These are phyloP conservation scores for Agrochola circellaris DNA, from an alignment of 2,888 invertebrate species.

Conservation along the genomic window DNA sequence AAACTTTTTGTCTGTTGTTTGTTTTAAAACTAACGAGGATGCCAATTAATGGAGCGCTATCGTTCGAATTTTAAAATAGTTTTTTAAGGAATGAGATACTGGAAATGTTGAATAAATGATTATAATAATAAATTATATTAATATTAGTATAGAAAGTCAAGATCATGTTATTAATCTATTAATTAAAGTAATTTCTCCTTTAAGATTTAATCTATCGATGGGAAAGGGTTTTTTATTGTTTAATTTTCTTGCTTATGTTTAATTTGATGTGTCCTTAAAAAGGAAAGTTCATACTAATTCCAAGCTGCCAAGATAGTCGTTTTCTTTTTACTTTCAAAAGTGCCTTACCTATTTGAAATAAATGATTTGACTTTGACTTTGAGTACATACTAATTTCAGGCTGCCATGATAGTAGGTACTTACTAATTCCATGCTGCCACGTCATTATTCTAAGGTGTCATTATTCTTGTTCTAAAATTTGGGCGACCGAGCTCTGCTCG, in stretches of 20 bases:
- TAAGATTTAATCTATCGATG: conserved; percentile 90
- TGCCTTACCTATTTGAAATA: too few relatives aligned
- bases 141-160: conserved; percentile 86
- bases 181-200: conserved; percentile 92
- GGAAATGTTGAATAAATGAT: conserved; percentile 90
- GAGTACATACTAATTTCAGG: too few relatives aligned
- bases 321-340: too few relatives aligned
- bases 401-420: too few relatives aligned
- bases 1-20: conserved; percentile 16
- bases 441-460: too few relatives aligned
- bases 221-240: background rate
- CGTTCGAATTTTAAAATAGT: background rate
- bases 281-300: too few relatives aligned
- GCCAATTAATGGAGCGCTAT: conserved; percentile 5
- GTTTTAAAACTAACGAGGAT: conserved; percentile 2
- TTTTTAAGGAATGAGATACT: background rate
- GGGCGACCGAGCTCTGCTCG: too few relatives aligned
- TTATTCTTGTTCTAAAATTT: too few relatives aligned
- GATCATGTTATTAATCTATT: conserved; percentile 90
- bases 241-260: background rate
- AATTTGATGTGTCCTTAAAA: background rate
- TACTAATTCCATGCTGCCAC: too few relatives aligned
- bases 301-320: too few relatives aligned
- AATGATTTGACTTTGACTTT: too few relatives aligned
- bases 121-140: conserved; percentile 90